Evolutionary conservation across 2,888 invertebrate species (phyloP), one percentile per base, ranked within the genome.

Genomic region (Sisyra terminalis): DNA sequence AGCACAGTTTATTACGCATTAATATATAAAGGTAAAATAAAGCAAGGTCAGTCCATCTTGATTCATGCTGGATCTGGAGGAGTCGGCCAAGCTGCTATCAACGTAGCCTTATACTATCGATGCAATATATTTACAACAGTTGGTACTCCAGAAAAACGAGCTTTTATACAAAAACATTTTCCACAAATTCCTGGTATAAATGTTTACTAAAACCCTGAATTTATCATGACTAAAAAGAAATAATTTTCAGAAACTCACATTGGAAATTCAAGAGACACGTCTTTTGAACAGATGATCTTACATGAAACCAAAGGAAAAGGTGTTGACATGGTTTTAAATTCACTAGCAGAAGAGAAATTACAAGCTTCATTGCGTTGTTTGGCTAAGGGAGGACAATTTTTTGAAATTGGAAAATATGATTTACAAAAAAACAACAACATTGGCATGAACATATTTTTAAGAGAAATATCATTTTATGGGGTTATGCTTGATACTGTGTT

Each of bases 381-480:
- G n/a, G n/a, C n/a, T n/a, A n/a, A n/a, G n/a, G n/a, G n/a, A n/a
- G n/a, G n/a, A n/a, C n/a, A n/a, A n/a, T n/a, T n/a, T n/a, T n/a
- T n/a, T n/a, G n/a, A n/a, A n/a, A n/a, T n/a, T n/a, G n/a, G n/a
- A n/a, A n/a, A n/a, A n/a, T n/a, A n/a, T n/a, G n/a, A n/a, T n/a
- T n/a, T n/a, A n/a, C n/a, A n/a, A n/a, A n/a, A n/a, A n/a, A n/a
- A n/a, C n/a, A n/a, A n/a, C n/a, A n/a, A n/a, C n/a, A n/a, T n/a
- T n/a, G n/a, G n/a, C n/a, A n/a, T n/a, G n/a, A n/a, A n/a, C n/a
- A n/a, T n/a, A n/a, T n/a, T n/a, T n/a, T n/a, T n/a, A n/a, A n/a
- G n/a, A n/a, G 79, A 82, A 52, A 67, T 78, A 16, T 75, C 76
- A 47, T 83, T 86, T 63, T 79, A 84, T 54, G 83, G 86, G 4